Conservation (phyloP, 1,140 invertebrate species). For the Tetramorium simillimum region DNA sequence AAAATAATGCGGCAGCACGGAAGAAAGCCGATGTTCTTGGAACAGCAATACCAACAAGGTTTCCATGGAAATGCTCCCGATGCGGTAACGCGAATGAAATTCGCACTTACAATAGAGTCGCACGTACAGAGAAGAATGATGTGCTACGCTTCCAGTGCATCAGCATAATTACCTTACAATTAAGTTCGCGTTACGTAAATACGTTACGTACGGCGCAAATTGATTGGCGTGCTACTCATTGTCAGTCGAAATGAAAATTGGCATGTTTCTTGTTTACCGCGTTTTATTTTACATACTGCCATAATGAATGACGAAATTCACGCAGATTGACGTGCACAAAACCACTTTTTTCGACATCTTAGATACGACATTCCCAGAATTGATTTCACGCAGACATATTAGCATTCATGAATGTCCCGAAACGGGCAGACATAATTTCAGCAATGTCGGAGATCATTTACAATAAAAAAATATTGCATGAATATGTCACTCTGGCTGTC, state of each 20-base stretch:
- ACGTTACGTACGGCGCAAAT: not conserved
- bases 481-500: not conserved
- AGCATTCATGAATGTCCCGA: not conserved
- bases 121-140: slow-evolving; percentile 17
- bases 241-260: not conserved
- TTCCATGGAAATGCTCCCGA: slow-evolving; percentile 3
- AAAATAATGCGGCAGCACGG: not conserved
- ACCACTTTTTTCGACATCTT: not conserved
- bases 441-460: not conserved
- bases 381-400: not conserved
- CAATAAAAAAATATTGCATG: not conserved
- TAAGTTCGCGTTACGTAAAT: slow-evolving; percentile 28
- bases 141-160: slow-evolving; percentile 11
- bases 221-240: not conserved
- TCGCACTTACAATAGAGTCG: slow-evolving; percentile 16
- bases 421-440: not conserved
- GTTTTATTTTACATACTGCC: not conserved
- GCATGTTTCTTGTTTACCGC: not conserved
- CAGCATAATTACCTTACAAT: slow-evolving; percentile 42
- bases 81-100: slow-evolving; percentile 43
- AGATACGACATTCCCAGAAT: not conserved
- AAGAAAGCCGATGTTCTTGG: slow-evolving; percentile 29
- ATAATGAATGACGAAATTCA: not conserved
- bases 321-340: not conserved
- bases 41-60: not conserved